Conservation (phyloP, 2,113 vertebrate species). For the Nettapus auritus region DNA sequence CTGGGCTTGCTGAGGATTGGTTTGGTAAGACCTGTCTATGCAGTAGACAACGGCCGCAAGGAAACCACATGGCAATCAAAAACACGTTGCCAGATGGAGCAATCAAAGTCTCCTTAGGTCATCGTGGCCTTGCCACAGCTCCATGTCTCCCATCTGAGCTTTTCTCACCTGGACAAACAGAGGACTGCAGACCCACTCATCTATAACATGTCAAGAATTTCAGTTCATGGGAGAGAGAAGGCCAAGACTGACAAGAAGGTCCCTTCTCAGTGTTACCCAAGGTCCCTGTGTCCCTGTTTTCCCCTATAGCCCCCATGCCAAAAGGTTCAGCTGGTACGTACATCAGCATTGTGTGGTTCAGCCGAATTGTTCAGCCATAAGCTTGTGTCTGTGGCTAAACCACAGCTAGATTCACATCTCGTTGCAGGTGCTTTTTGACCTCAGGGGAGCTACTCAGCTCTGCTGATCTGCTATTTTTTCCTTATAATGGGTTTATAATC, state of each 20-base stretch:
- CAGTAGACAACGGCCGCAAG: neutral
- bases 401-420: neutral
- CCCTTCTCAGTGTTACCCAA: neutral
- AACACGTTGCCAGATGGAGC: neutral
- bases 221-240: neutral
- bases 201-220: neutral
- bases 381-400: neutral
- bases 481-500: neutral
- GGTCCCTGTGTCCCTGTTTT: neutral
- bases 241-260: neutral
- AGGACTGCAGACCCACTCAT: neutral
- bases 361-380: neutral
- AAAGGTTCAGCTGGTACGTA: neutral
- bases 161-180: neutral
- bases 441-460: neutral
- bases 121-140: neutral
- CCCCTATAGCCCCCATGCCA: neutral
- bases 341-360: neutral
- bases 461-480: neutral
- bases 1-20: fast-evolving
- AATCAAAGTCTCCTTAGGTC: neutral
- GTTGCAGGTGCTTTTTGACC: neutral
- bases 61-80: neutral
- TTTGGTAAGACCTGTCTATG: neutral
- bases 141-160: neutral